A percentile compares a stretch with the other conserved stretches of the same genome.
phyloP scores from a whole-genome alignment of 2,113 vertebrate genomes.

The Pachycephala philippinensis region DNA sequence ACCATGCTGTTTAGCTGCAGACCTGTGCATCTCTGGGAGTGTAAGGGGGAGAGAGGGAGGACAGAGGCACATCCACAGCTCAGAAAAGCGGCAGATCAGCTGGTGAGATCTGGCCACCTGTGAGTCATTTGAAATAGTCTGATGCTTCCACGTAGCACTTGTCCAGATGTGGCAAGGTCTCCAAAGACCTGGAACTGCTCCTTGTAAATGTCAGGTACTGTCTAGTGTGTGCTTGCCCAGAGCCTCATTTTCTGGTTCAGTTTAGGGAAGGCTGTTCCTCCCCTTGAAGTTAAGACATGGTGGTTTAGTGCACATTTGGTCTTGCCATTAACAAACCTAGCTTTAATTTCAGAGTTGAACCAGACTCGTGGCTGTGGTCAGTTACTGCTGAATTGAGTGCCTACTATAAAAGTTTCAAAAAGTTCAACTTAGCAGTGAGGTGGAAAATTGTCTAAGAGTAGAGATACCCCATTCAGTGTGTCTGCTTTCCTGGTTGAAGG shows the following conservation, averaged over 20 bases:
- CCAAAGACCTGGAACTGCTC: neutral
- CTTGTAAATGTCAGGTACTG: neutral
- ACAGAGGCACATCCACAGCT: neutral
- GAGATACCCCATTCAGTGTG: neutral
- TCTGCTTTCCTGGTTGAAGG: neutral
- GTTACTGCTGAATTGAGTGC: neutral
- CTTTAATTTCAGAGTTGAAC: neutral
- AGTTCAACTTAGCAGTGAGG: neutral
- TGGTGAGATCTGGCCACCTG: neutral
- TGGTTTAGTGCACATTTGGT: neutral
- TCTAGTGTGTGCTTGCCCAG: neutral
- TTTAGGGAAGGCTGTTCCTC: neutral
- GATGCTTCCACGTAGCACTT: neutral
- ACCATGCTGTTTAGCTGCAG: neutral
- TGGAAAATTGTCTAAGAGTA: neutral
- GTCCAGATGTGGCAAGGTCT: neutral
- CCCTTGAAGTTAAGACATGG: neutral
- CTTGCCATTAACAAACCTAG: neutral
- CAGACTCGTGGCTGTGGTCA: neutral
- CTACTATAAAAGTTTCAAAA: neutral
- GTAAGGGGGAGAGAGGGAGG: neutral
- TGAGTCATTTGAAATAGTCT: neutral
- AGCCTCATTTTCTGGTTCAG: neutral
- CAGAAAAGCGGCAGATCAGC: neutral
- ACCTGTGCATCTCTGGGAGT: neutral